A percentile compares a stretch with the other conserved stretches of the same genome.
phyloP scores from a whole-genome alignment of 2,113 vertebrate species.

The Cryptotis parvus region DNA sequence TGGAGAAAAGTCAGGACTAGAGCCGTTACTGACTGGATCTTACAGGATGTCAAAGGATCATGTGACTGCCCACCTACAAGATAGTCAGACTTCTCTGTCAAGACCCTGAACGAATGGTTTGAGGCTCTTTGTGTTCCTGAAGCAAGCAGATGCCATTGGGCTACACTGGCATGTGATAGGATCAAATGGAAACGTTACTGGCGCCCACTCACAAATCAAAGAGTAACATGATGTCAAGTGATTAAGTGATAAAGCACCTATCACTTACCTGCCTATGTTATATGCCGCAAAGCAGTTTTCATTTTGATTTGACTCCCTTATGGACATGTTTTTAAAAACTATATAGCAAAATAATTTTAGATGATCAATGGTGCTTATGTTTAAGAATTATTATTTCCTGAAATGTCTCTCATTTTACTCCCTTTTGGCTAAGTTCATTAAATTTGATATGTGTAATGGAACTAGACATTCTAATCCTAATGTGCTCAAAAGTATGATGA shows the following conservation, averaged over 20 bases:
- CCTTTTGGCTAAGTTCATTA: background rate
- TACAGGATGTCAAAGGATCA: too few relatives aligned
- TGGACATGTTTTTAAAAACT: slow-evolving; percentile 15
- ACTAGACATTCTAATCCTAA: background rate
- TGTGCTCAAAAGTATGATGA: background rate
- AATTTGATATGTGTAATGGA: background rate
- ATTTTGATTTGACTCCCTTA: slow-evolving; percentile 41
- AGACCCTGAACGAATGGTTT: too few relatives aligned
- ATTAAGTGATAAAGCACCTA: slow-evolving; percentile 19
- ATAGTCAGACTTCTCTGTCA: too few relatives aligned
- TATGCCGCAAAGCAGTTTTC: slow-evolving; percentile 35
- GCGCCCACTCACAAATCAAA: too few relatives aligned
- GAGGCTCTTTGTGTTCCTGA: too few relatives aligned
- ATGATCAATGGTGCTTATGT: background rate
- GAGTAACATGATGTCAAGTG: too few relatives aligned
- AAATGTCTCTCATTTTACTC: background rate
- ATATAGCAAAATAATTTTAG: background rate
- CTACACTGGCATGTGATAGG: too few relatives aligned
- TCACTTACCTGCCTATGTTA: slow-evolving; percentile 36
- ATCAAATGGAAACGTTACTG: too few relatives aligned
- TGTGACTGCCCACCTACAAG: too few relatives aligned
- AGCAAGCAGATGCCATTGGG: too few relatives aligned
- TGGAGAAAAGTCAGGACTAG: too few relatives aligned
- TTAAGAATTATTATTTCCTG: slow-evolving; percentile 35
- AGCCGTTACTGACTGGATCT: too few relatives aligned